Percentiles rank a stretch among this genome's conserved stretches.
phyloP scores from a whole-genome alignment of 2,888 invertebrate genomes.

The Aelia acuminata region DNA sequence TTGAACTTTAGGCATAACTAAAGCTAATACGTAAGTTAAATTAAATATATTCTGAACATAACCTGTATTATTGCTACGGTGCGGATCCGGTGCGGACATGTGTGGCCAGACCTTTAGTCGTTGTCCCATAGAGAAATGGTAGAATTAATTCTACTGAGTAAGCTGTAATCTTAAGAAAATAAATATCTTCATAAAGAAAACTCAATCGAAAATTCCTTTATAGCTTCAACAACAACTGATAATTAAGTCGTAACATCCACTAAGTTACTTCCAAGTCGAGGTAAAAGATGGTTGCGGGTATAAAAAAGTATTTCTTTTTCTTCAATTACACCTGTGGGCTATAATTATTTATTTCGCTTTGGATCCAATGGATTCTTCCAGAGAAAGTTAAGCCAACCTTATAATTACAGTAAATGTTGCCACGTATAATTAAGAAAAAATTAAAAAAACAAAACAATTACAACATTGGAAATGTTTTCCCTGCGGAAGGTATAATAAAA shows the following conservation, averaged over 20 bases:
- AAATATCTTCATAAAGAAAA: no score
- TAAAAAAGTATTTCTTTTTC: constrained; percentile 1
- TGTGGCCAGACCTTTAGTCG: no score
- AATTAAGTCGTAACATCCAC: constrained; percentile 27
- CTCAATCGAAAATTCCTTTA: background rate
- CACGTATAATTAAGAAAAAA: background rate
- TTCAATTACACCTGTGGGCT: background rate
- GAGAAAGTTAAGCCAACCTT: background rate
- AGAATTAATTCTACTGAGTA: background rate
- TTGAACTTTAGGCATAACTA: no score
- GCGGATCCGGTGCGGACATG: no score
- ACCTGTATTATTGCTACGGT: no score
- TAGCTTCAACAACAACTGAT: background rate
- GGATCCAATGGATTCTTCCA: background rate
- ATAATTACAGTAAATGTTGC: background rate
- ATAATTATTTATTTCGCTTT: background rate
- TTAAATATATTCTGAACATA: no score
- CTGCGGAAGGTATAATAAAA: background rate
- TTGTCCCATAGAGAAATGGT: no score
- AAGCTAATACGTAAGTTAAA: no score
- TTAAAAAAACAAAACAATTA: background rate
- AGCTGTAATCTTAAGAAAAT: background rate
- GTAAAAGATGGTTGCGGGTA: background rate
- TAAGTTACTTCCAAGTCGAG: background rate
- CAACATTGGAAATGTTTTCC: background rate